Percentiles rank a stretch among this genome's conserved stretches.
Evolutionary conservation across 2,888 invertebrate genomes (phyloP).

Genomic region (Drosophila cognata): DNA sequence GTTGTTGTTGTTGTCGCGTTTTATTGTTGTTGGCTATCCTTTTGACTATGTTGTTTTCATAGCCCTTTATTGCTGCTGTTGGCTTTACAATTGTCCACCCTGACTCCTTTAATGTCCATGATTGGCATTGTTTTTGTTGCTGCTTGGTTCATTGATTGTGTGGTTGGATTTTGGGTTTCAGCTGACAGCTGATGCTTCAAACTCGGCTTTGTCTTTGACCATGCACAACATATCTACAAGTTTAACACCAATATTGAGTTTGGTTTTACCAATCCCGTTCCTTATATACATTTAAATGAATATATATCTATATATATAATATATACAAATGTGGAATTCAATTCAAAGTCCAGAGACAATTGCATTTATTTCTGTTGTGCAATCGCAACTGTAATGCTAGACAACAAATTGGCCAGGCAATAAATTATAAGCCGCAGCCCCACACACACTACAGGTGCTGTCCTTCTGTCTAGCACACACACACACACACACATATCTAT

Average conservation of each 20-base stretch:
- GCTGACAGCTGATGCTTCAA: conserved; percentile 23
- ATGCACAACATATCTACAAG: conserved; percentile 45
- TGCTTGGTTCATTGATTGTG: conserved; percentile 58
- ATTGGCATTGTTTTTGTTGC: conserved; percentile 35
- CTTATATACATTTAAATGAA: background rate
- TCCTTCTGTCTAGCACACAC: conserved; percentile 18
- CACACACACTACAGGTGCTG: conserved; percentile 4
- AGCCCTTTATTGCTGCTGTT: conserved; percentile 51
- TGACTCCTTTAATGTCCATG: conserved; percentile 16
- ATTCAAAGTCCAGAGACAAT: conserved; percentile 56
- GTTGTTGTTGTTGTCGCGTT: conserved; percentile 46
- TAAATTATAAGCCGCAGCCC: conserved; percentile 62
- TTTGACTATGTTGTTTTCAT: conserved; percentile 69
- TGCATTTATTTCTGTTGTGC: conserved; percentile 40
- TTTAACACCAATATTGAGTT: conserved; percentile 45
- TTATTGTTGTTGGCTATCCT: conserved; percentile 72
- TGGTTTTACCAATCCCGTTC: background rate
- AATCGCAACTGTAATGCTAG: conserved; percentile 46
- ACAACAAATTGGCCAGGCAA: conserved; percentile 61
- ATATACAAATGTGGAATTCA: conserved; percentile 47
- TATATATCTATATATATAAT: too few relatives aligned
- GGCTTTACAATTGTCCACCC: conserved; percentile 10
- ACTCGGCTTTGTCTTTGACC: conserved; percentile 29
- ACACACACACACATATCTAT: conserved; percentile 1
- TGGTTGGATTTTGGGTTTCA: conserved; percentile 49